phyloP scores from a whole-genome alignment of 2,113 vertebrate species.

The Grammomys surdaster region DNA sequence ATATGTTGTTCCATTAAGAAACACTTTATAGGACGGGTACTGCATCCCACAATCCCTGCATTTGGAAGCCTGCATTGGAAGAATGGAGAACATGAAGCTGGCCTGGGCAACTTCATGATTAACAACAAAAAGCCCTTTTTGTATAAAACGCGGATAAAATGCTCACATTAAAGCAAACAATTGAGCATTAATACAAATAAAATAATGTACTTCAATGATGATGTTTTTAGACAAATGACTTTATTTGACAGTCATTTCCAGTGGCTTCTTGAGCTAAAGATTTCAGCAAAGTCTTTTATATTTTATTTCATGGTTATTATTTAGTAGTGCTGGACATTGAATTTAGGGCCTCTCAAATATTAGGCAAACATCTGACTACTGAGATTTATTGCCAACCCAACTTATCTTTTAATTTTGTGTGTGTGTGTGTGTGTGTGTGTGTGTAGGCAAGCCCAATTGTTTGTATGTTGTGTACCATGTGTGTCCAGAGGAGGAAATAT shows the following conservation, averaged over 20 bases:
- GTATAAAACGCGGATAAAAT: conserved; percentile 8
- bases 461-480: background rate
- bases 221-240: background rate
- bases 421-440: background rate
- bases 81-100: background rate
- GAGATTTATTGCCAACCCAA: background rate
- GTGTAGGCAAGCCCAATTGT: background rate
- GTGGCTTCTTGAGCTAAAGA: background rate
- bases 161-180: background rate
- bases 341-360: background rate
- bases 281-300: background rate
- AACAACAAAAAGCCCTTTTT: background rate
- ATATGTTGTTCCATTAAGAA: background rate
- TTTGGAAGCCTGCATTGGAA: background rate
- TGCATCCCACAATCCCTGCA: background rate
- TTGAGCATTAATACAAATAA: background rate
- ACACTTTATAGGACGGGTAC: background rate
- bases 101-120: background rate
- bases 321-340: background rate
- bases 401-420: background rate
- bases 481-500: background rate
- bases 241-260: background rate
- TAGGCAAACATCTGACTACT: background rate
- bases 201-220: background rate
- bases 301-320: background rate